Conservation (phyloP, 2,113 vertebrate genomes). For the Tringa solitaria region DNA sequence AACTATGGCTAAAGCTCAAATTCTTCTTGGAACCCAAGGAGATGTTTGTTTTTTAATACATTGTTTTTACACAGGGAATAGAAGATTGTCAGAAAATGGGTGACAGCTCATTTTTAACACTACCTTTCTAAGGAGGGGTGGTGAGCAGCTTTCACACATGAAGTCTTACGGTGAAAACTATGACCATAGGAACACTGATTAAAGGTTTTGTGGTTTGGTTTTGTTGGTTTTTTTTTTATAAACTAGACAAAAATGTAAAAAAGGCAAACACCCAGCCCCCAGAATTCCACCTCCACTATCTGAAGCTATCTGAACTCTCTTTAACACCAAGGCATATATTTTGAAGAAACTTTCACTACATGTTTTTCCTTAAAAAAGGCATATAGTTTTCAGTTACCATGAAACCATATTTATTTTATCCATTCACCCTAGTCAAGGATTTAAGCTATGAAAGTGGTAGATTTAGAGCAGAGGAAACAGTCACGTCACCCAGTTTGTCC, state of each 20-base stretch:
- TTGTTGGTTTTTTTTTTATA: neutral
- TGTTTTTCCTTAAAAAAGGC: neutral
- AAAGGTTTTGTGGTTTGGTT: neutral
- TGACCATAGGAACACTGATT: neutral
- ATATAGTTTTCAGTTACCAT: neutral
- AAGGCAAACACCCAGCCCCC: rapidly evolving
- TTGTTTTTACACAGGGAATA: neutral
- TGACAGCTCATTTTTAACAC: neutral
- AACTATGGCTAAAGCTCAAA: neutral
- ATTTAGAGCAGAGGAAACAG: neutral
- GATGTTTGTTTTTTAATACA: neutral
- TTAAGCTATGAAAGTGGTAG: neutral
- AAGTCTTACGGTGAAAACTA: neutral
- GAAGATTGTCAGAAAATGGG: neutral
- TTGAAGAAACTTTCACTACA: neutral
- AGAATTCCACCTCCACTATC: neutral
- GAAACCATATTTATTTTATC: neutral
- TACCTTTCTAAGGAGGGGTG: neutral
- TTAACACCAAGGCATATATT: neutral
- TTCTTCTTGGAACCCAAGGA: neutral
- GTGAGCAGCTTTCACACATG: neutral
- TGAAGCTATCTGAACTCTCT: neutral
- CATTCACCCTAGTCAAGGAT: neutral
- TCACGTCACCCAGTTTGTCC: neutral
- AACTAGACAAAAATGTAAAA: neutral